Percentiles rank a stretch among this genome's conserved stretches.
Conservation (phyloP, 1,140 invertebrate species). For the Drosophila mayri region DNA sequence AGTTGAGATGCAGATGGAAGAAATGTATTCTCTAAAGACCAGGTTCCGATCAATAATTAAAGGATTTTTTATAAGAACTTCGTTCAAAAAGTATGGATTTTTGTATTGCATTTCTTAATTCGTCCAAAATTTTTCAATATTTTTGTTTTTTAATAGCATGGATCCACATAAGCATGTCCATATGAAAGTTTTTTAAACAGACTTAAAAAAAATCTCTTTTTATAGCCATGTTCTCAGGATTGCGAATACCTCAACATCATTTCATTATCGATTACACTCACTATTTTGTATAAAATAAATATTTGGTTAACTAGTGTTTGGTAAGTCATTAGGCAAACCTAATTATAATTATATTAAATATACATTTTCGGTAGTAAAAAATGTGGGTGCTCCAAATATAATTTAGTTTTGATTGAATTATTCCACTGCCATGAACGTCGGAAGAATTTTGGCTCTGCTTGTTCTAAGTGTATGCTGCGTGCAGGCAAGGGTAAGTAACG, state of each 20-base stretch:
- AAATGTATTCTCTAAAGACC: neutral
- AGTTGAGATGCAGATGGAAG: neutral
- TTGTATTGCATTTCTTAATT: no score
- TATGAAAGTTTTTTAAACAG: no score
- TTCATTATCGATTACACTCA: neutral
- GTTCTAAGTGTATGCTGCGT: neutral
- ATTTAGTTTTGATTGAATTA: conserved; percentile 4
- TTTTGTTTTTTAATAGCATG: no score
- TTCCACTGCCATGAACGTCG: conserved; percentile 6
- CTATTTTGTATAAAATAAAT: neutral
- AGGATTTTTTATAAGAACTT: no score
- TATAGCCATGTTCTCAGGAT: neutral
- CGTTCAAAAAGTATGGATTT: no score
- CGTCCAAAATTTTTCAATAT: no score
- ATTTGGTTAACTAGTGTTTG: neutral
- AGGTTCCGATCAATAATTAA: no score
- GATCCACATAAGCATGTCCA: no score
- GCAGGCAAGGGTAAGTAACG: conserved; percentile 9
- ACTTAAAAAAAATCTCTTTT: neutral
- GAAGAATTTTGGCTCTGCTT: neutral
- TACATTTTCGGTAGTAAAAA: neutral
- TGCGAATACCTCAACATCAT: neutral
- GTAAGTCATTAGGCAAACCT: neutral
- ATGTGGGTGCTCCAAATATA: neutral
- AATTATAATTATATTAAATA: conserved; percentile 9